These are phyloP conservation scores for Lagocephalus sceleratus DNA, from an alignment of 2,797 vertebrate genomes.

Conservation along the genomic window DNA sequence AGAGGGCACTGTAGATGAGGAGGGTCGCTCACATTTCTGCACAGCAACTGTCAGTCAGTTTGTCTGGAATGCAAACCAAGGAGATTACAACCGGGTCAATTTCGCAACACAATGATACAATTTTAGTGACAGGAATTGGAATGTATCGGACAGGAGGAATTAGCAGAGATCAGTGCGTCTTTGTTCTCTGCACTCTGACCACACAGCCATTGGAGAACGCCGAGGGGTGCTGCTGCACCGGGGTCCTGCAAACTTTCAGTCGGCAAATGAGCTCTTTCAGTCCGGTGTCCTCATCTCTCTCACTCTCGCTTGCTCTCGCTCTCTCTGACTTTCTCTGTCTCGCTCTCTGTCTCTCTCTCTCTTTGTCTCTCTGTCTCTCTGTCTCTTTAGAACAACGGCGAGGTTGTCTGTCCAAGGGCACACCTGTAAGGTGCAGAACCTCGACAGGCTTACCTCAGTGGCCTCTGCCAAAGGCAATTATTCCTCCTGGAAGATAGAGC, in stretches of 20 bases:
- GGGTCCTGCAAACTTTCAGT: constrained; percentile 78
- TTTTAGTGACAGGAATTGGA: constrained; percentile 55
- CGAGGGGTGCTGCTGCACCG: constrained; percentile 63
- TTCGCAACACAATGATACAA: constrained; percentile 62
- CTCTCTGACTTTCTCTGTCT: constrained; percentile 36
- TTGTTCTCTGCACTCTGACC: constrained; percentile 57
- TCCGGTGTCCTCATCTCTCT: constrained; percentile 47
- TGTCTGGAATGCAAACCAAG: constrained; percentile 47
- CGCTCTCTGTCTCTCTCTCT: constrained; percentile 20
- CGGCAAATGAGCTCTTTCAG: constrained; percentile 82
- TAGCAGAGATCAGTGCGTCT: constrained; percentile 59
- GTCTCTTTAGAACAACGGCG: constrained; percentile 81
- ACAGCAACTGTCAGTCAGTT: constrained; percentile 58
- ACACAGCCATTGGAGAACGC: constrained; percentile 51
- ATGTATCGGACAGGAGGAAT: constrained; percentile 58
- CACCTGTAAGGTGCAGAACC: constrained; percentile 89
- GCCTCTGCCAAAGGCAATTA: constrained; percentile 85
- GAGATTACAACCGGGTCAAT: constrained; percentile 69
- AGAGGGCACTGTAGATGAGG: constrained; percentile 20
- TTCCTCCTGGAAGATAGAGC: constrained; percentile 84
- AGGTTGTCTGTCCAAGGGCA: constrained; percentile 83
- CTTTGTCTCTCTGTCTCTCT: constrained; percentile 32
- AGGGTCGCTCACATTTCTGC: constrained; percentile 20
- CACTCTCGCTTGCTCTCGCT: no score
- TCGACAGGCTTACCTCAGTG: constrained; percentile 82